Conservation (phyloP, 1,140 invertebrate genomes). For the Coenobita brevimanus region DNA sequence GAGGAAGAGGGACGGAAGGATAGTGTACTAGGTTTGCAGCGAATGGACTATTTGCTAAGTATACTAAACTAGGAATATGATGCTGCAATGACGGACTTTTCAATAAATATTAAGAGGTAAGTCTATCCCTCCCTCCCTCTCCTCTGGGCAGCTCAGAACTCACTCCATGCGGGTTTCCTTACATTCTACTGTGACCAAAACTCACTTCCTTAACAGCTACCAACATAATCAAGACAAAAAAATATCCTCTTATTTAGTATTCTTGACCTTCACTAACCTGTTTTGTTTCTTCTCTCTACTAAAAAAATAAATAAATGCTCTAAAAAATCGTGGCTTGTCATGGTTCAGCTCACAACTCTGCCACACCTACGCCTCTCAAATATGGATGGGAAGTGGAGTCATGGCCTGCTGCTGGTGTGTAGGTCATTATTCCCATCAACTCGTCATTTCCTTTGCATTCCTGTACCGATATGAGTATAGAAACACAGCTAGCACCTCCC, state of each 20-base stretch:
- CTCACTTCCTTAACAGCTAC: conserved; percentile 19
- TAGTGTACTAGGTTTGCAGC: too few species aligned
- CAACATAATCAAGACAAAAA: background rate
- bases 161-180: background rate
- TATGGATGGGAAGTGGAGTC: background rate
- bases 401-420: conserved; percentile 28
- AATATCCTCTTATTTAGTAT: background rate
- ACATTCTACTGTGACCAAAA: conserved; percentile 29
- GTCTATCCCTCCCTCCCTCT: background rate
- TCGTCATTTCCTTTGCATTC: background rate
- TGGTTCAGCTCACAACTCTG: background rate
- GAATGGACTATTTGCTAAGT: too few species aligned
- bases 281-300: background rate
- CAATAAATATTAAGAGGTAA: background rate
- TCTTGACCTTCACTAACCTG: conserved; percentile 2
- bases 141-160: background rate
- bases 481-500: too few species aligned
- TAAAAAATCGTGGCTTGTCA: conserved; percentile 1
- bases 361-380: background rate
- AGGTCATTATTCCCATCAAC: background rate
- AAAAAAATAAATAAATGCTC: conserved; percentile 13
- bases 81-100: too few species aligned
- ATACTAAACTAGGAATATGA: too few species aligned
- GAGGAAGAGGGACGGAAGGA: too few species aligned
- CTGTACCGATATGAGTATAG: too few species aligned